Evolutionary conservation across 2,113 vertebrate genomes (phyloP), one percentile per base, ranked within the genome.

Genomic region (Lepidothrix coronata): DNA sequence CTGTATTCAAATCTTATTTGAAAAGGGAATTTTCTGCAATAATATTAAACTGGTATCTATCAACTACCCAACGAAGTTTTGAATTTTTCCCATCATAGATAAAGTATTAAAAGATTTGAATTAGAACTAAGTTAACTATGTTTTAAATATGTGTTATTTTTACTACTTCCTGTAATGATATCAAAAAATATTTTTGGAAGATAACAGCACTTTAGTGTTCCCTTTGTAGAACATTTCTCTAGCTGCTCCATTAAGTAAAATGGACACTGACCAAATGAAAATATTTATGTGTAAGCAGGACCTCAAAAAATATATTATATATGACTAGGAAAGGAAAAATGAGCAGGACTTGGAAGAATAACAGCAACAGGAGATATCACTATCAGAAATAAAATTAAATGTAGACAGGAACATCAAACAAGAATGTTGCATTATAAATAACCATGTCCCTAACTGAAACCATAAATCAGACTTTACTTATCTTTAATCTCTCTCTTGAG

Each of bases 321-420:
- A 59, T 78, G 68, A 92, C 88, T 83, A 57, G 35, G 57, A 81
- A 92, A 91, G 86, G 63, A 93, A 95, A 97, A 95, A 93, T 86
- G 86, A 94, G 48, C 61, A 63, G 33, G 7, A 41, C 76, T 89
- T 83, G 57, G 68, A 89, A 87, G 91, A 95, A 84, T 92, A 96
- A 74, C 89, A 93, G 65, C 91, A 92, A 93, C 90, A 97, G 95
- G 94, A 95, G 96, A 92, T 94, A 96, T 35, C 83, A 74, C 89
- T 91, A 89, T 95, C 92, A 96, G 92, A 95, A 95, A 95, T 77
- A 94, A 95, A 97, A 94, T 97, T 95, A 95, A 92, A 95, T 72
- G 68, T 84, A 74, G 94, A 92, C 94, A 95, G 89, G 92, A 92
- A 87, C 89, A 95, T 97, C 91, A 92, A 92, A 95, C 83, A 91